Conservation (phyloP, 2,888 invertebrate genomes). For the Agriopis marginaria region DNA sequence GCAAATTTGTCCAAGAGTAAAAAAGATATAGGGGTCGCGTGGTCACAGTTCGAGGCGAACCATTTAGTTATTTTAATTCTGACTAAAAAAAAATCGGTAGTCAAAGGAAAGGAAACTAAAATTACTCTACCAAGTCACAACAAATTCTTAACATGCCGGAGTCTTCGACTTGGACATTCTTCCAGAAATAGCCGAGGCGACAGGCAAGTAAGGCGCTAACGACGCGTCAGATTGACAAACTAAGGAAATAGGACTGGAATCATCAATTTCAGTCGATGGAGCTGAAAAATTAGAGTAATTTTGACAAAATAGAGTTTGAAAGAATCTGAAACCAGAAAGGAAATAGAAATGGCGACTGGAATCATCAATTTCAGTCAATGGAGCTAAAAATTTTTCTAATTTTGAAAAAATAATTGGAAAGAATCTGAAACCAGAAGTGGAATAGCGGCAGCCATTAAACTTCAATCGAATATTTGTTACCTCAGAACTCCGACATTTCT, state of each 20-base stretch:
- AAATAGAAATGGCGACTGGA: neutral
- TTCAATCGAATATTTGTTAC: neutral
- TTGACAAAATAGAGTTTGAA: conserved; percentile 6
- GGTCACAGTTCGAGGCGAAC: too few species aligned
- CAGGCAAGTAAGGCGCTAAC: conserved; percentile 44
- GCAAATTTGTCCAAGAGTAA: too few species aligned
- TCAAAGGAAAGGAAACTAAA: conserved; percentile 6
- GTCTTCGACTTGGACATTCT: conserved; percentile 40
- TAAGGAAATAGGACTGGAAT: conserved; percentile 25
- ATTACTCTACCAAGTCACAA: conserved; percentile 45
- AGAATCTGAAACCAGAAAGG: neutral
- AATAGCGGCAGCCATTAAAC: neutral
- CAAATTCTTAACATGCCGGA: conserved; percentile 49
- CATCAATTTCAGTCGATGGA: conserved; percentile 23
- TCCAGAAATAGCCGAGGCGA: conserved; percentile 54
- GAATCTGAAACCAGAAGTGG: neutral
- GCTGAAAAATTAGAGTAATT: conserved; percentile 21
- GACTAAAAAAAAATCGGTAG: neutral
- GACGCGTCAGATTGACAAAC: conserved; percentile 37
- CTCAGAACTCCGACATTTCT: too few species aligned
- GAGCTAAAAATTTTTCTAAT: conserved; percentile 20
- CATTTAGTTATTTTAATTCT: neutral
- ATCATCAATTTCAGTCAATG: conserved; percentile 23
- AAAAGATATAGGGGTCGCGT: too few species aligned
- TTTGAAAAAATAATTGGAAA: conserved; percentile 4